These are phyloP conservation scores for Eueides isabella DNA, from an alignment of 1,140 invertebrate species.

Conservation along the genomic window DNA sequence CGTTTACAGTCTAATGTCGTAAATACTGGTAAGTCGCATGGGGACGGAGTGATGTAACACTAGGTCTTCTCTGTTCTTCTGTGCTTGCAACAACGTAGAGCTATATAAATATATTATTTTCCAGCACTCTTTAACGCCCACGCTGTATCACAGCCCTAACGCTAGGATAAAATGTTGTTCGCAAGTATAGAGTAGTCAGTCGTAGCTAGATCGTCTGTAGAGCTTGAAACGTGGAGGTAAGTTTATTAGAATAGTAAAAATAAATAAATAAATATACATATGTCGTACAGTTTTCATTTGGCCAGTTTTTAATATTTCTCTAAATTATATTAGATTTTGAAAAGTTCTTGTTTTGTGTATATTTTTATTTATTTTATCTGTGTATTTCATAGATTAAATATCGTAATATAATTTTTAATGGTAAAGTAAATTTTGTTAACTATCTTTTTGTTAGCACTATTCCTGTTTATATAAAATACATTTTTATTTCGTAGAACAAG, in stretches of 20 bases:
- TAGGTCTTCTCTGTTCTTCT: no score
- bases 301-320: background rate
- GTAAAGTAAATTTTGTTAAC: no score
- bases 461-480: no score
- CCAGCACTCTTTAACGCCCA: slow-evolving; percentile 3
- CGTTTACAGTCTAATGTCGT: no score
- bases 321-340: background rate
- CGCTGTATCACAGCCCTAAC: slow-evolving; percentile 26
- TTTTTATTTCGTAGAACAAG: no score
- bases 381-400: no score
- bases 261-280: background rate
- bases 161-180: slow-evolving; percentile 27
- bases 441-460: no score
- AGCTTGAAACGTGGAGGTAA: slow-evolving; percentile 2
- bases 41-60: no score
- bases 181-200: slow-evolving; percentile 19
- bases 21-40: no score
- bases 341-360: background rate
- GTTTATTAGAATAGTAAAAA: background rate
- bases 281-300: background rate
- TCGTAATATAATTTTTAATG: no score
- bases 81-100: no score
- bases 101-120: background rate
- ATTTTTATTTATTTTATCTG: no score
- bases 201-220: slow-evolving; percentile 13